phyloP scores from a whole-genome alignment of 2,113 vertebrate genomes.

The Colistium nudipinnis region DNA sequence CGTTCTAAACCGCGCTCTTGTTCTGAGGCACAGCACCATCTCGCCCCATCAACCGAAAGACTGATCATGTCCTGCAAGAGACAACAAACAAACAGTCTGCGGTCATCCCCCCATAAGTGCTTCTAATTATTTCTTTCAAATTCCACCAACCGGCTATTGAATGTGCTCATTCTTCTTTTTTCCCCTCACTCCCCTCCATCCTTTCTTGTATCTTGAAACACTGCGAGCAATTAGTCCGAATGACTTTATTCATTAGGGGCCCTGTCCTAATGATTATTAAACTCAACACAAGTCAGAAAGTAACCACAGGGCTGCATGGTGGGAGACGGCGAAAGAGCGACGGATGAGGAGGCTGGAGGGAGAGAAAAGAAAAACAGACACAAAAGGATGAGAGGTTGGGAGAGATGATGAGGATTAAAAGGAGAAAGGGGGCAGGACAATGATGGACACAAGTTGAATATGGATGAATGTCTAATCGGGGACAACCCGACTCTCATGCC shows the following conservation, averaged over 20 bases:
- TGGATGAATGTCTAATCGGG: slow-evolving; percentile 27
- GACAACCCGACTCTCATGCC: slow-evolving; percentile 30
- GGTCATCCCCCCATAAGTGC: slow-evolving; percentile 70
- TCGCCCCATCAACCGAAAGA: slow-evolving; percentile 64
- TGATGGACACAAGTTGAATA: slow-evolving; percentile 45
- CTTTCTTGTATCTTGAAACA: slow-evolving; percentile 72
- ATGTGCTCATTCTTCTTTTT: slow-evolving; percentile 66
- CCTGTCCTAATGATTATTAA: slow-evolving; percentile 80
- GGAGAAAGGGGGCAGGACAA: slow-evolving; percentile 53
- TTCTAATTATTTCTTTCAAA: slow-evolving; percentile 80
- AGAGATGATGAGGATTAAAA: slow-evolving; percentile 67
- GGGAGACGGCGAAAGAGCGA: slow-evolving; percentile 28
- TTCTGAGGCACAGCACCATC: slow-evolving; percentile 38
- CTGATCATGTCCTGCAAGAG: slow-evolving; percentile 73
- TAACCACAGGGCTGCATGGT: slow-evolving; percentile 61
- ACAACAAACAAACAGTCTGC: slow-evolving; percentile 66
- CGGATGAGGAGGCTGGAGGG: slow-evolving; percentile 47
- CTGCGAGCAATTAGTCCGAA: slow-evolving; percentile 79
- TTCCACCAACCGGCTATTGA: slow-evolving; percentile 70
- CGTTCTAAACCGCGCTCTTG: slow-evolving; percentile 19
- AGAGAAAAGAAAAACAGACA: slow-evolving; percentile 32
- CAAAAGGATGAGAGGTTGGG: slow-evolving; percentile 58
- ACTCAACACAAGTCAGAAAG: slow-evolving; percentile 74
- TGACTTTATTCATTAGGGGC: slow-evolving; percentile 82
- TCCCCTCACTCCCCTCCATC: slow-evolving; percentile 35